phyloP scores from a whole-genome alignment of 2,888 invertebrate species.

The Mythimna vitellina region DNA sequence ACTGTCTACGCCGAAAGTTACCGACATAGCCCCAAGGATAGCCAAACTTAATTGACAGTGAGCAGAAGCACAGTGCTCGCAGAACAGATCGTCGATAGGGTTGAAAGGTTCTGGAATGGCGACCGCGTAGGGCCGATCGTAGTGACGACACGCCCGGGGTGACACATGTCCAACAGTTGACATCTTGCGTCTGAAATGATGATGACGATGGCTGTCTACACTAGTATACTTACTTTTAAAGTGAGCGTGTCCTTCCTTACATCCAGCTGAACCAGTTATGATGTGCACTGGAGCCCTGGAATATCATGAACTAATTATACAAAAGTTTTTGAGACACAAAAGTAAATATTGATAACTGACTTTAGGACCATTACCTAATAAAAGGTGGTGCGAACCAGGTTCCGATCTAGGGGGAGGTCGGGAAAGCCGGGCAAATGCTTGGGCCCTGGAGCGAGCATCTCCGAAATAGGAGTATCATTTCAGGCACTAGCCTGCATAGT shows the following conservation, averaged over 20 bases:
- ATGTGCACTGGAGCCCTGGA: constrained; percentile 97
- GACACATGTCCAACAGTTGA: not conserved
- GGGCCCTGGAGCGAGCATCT: too few species aligned
- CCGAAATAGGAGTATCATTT: not conserved
- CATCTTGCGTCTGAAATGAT: not conserved
- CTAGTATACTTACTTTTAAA: constrained; percentile 88
- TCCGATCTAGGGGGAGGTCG: too few species aligned
- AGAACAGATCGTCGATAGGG: too few species aligned
- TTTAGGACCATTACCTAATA: too few species aligned
- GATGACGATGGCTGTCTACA: not conserved
- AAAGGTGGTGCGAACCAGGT: not conserved
- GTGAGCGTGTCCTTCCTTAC: constrained; percentile 91
- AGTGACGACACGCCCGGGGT: not conserved
- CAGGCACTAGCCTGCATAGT: not conserved
- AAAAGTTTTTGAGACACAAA: not conserved
- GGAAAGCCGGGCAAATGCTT: too few species aligned
- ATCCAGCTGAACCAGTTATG: constrained; percentile 88
- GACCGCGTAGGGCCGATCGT: not conserved
- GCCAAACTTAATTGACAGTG: too few species aligned
- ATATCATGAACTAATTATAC: constrained; percentile 41
- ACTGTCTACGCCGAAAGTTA: too few species aligned
- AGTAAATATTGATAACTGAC: not conserved
- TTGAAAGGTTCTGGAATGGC: too few species aligned
- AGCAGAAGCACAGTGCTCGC: too few species aligned
- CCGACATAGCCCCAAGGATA: too few species aligned